Base-by-base conservation (phyloP, 2,797 vertebrate species). In the Clarias platycephalus region DNA sequence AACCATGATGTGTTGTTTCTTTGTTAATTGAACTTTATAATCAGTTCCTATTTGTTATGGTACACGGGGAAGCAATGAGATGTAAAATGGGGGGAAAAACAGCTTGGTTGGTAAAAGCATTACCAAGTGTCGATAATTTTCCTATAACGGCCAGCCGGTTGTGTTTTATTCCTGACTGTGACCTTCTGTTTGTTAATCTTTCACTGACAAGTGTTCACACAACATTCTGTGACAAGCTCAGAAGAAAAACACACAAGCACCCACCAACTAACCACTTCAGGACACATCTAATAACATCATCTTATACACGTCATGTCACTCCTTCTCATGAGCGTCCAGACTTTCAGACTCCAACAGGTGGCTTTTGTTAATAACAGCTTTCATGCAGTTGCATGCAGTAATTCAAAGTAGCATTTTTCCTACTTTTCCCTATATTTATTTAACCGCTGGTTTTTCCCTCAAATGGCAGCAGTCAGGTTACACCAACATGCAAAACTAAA, bases 301-400 rank as follows among this genome's bases (percentile, higher is more conserved):
- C 20, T 24, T 24, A 24, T 22, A 34, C 26, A 63, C 58, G 34
- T 79, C 63, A 79, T 79, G 60, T 63, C 40, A 28, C 13, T 64
- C n/a, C 28, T 28, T 79, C 62, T 75, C 60, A 64, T 63, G 34
- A n/a, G 60, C 53, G 78, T 44, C 79, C 71, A 66, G 82, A 84
- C 55, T n/a, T 70, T 55, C 55, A 53, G 15, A 76, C 71, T 60
- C 34, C 66, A 82, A 77, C 81, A 9, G 2, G 81, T 81, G 85
- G 70, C 62, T 84, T 79, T 84, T 83, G 63, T 75, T 87, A 85
- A 85, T 68, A 83, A 72, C 71, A 78, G 70, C 75, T 78, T 84
- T 87, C 53, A 79, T 67, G 28, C n/a, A 66, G 26, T 66, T 62
- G 85, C 72, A 81, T 86, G 86, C 81, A 79, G 71, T 81, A 82